phyloP scores from a whole-genome alignment of 2,797 vertebrate species.

The Pyrocephalus nanus region DNA sequence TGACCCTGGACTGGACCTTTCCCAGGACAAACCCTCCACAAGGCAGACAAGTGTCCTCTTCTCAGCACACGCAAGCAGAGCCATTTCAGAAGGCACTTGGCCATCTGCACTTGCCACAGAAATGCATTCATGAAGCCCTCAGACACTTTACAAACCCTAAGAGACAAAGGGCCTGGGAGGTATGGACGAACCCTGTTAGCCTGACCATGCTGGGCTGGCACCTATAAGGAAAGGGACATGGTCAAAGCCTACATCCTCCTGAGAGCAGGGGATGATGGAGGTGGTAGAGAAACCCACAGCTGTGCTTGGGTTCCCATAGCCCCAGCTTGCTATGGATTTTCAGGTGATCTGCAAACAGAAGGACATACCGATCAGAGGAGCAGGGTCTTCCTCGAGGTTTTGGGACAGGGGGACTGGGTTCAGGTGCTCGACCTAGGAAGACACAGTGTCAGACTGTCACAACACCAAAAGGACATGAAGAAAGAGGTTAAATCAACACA shows the following conservation, averaged over 20 bases:
- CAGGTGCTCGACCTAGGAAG: constrained; percentile 74
- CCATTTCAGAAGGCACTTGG: not conserved
- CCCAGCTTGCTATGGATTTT: not conserved
- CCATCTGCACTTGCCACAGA: not conserved
- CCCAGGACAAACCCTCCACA: not conserved
- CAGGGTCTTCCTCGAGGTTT: constrained; percentile 88
- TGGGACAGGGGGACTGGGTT: constrained; percentile 81
- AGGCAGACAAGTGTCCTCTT: not conserved
- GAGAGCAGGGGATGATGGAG: not conserved
- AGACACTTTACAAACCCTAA: not conserved
- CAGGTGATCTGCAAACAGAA: not conserved
- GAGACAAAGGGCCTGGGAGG: not conserved
- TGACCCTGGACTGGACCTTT: not conserved
- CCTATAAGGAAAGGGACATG: not conserved
- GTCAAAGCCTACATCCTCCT: not conserved
- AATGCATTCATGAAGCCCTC: not conserved
- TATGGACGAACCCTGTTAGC: not conserved
- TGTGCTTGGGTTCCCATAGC: not conserved
- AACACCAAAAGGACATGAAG: not conserved
- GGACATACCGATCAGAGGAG: constrained; percentile 86
- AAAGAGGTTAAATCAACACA: not conserved
- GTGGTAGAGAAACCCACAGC: not conserved
- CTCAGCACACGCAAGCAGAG: not conserved
- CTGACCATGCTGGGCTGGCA: not conserved
- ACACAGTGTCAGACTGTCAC: constrained; percentile 58